Conservation (phyloP, 2,797 vertebrate genomes). For the Hoplostethus mediterraneus region DNA sequence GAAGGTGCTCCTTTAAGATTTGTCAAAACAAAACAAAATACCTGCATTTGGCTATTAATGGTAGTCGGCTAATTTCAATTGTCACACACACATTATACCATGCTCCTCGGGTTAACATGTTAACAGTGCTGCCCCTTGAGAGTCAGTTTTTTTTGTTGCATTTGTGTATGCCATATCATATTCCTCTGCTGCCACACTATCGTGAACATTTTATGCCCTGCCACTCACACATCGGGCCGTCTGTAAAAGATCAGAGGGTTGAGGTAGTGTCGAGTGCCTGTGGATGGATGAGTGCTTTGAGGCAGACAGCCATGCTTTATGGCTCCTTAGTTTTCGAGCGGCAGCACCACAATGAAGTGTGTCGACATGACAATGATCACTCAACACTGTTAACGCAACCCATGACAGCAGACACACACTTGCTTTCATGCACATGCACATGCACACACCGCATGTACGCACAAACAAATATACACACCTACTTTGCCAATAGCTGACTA, state of each 20-base stretch:
- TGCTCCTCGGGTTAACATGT: conserved; percentile 11
- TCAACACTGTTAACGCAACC: conserved; percentile 58
- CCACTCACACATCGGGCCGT: conserved; percentile 52
- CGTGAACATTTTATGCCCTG: conserved; percentile 55
- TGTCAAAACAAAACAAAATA: not conserved
- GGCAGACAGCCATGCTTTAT: conserved; percentile 76
- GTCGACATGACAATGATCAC: conserved; percentile 64
- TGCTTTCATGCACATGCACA: conserved; percentile 26
- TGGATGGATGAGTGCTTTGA: conserved; percentile 72
- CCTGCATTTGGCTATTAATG: not conserved
- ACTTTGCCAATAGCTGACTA: not conserved
- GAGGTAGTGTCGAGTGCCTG: conserved; percentile 56
- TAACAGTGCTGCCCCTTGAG: not conserved
- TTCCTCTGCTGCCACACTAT: conserved; percentile 38
- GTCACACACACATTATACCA: not conserved
- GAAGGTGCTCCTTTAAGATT: not conserved
- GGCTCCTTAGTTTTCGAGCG: conserved; percentile 74
- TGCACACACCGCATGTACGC: not conserved
- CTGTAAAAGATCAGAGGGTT: conserved; percentile 67
- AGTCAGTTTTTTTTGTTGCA: conserved; percentile 19
- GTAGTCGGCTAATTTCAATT: not conserved
- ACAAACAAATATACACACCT: conserved; percentile 1
- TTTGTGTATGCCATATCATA: conserved; percentile 38
- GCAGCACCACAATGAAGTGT: conserved; percentile 71
- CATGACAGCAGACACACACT: conserved; percentile 40